Evolutionary conservation across 2,113 vertebrate species (phyloP).

Genomic region (Sterrhoptilus dennistouni): DNA sequence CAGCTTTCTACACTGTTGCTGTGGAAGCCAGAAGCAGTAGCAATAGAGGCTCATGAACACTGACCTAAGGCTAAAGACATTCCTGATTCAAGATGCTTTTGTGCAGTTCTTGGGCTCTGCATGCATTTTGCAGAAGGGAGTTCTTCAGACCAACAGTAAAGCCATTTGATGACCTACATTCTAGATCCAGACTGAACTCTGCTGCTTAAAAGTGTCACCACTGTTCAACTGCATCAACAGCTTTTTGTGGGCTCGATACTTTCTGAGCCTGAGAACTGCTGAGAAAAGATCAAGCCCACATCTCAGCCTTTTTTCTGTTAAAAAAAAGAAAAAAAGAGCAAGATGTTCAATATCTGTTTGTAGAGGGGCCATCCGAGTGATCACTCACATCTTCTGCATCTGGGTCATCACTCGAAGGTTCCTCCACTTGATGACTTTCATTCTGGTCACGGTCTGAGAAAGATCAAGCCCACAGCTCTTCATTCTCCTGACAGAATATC

Average conservation of each 20-base stretch:
- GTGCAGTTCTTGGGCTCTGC: neutral
- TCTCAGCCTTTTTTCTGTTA: too few species aligned
- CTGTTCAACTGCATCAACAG: neutral
- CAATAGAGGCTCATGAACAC: neutral
- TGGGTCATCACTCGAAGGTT: too few species aligned
- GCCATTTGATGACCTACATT: neutral
- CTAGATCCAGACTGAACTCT: neutral
- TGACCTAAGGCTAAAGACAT: neutral
- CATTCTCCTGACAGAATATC: neutral
- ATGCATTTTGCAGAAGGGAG: accelerated
- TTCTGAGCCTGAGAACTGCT: too few species aligned
- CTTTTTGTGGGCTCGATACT: neutral
- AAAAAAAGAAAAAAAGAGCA: too few species aligned
- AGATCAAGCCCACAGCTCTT: neutral
- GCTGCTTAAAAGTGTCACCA: neutral
- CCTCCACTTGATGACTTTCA: too few species aligned
- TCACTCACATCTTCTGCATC: too few species aligned
- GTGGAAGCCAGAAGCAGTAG: neutral
- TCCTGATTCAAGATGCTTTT: neutral
- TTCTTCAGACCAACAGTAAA: neutral
- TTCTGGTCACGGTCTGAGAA: too few species aligned
- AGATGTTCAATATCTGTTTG: too few species aligned
- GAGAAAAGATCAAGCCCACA: too few species aligned
- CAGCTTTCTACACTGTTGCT: neutral
- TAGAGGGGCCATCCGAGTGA: too few species aligned